phyloP scores from a whole-genome alignment of 2,113 vertebrate genomes.

The Sapajus apella region DNA sequence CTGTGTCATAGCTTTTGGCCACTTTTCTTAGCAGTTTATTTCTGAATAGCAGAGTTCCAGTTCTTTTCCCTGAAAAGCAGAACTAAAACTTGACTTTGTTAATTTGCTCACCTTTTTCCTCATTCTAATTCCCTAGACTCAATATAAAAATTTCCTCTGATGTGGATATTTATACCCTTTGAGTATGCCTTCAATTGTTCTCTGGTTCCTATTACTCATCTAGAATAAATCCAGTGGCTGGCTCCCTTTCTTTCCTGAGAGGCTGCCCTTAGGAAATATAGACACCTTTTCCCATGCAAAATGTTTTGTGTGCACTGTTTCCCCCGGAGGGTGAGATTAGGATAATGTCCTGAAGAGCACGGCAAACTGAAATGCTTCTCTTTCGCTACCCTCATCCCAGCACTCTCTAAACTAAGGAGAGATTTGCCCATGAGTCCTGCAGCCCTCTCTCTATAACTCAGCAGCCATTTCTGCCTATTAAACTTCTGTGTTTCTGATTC shows the following conservation, averaged over 20 bases:
- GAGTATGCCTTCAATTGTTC: background rate
- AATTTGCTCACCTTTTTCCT: background rate
- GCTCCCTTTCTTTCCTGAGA: background rate
- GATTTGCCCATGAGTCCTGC: background rate
- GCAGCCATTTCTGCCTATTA: background rate
- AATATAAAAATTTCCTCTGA: background rate
- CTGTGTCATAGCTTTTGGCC: background rate
- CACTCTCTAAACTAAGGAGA: background rate
- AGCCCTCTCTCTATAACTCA: background rate
- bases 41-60: background rate
- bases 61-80: background rate
- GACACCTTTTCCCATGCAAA: background rate
- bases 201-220: background rate
- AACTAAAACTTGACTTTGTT: slow-evolving; percentile 38
- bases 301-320: background rate
- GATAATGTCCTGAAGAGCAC: background rate
- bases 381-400: background rate
- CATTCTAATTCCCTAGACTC: background rate
- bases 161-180: background rate
- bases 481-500: background rate
- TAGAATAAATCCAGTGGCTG: background rate
- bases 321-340: background rate
- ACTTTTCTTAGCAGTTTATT: background rate
- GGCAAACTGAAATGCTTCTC: background rate
- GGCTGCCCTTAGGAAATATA: background rate